Evolutionary conservation across 1,140 invertebrate species (phyloP).

Genomic region (Papilio helenus): DNA sequence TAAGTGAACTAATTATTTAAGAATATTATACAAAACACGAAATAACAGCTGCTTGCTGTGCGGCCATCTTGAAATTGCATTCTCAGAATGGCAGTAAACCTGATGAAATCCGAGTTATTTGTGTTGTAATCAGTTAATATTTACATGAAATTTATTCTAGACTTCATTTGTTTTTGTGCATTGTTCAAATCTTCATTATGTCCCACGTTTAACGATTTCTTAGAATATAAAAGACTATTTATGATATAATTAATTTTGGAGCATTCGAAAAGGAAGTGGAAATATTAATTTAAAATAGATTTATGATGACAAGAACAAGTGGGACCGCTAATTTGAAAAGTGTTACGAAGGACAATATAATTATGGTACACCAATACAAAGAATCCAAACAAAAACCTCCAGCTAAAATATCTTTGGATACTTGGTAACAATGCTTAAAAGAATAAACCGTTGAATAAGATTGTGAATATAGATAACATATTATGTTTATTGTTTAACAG

Average conservation of each 20-base stretch:
- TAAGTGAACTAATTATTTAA: not conserved
- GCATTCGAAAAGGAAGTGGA: too few species aligned
- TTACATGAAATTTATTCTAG: not conserved
- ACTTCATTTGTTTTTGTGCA: not conserved
- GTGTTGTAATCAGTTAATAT: not conserved
- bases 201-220: not conserved
- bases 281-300: too few species aligned
- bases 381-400: not conserved
- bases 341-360: not conserved
- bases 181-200: not conserved
- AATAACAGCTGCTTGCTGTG: not conserved
- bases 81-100: not conserved
- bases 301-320: too few species aligned
- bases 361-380: not conserved
- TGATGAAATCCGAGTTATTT: not conserved
- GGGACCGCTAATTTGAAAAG: not conserved
- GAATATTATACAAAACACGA: not conserved
- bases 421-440: conserved; percentile 12
- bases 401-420: conserved; percentile 1
- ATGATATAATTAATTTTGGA: too few species aligned
- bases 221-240: not conserved
- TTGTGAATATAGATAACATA: conserved; percentile 43
- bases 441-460: conserved; percentile 28
- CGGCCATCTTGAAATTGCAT: not conserved
- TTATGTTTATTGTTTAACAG: conserved; percentile 45